Evolutionary conservation across 1,140 invertebrate species (phyloP), one percentile per base, ranked within the genome.

Genomic region (Lasioglossum albipes): DNA sequence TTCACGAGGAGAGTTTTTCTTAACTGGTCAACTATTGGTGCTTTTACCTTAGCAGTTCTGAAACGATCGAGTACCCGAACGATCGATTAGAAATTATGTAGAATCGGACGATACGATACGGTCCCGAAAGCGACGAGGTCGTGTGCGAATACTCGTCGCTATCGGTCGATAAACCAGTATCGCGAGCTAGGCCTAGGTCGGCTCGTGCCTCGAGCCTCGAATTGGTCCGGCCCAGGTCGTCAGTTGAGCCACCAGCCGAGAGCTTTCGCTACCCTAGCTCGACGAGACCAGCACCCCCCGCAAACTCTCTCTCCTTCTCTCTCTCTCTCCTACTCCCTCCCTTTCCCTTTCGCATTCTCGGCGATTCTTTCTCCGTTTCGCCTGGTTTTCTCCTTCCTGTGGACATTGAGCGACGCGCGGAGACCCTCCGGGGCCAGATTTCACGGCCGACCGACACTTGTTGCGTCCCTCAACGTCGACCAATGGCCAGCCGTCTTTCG

Each of bases 371-470:
- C 31, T 49, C 72, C n/a, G 20, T 59, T 41, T 66, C 16, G 13
- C 16, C 52, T 54, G 52, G 16, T 54, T 54, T 54, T 20, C 72
- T 79, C 66, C 67, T 73, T 72, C 27, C 20, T 12, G 4, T 75
- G 27, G 31, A 57, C 75, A 27, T 57, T n/a, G 22, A n/a, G 13
- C 68, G 36, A 7, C 6, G 18, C 64, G n/a, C 16, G 42, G 45
- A 36, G 36, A 62, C 65, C 52, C 66, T 75, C 27, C 49, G 52
- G 49, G 52, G 49, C 20, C 61, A 75, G 72, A 80, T 82, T 84
- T 88, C 87, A 86, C 82, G 87, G 76, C 65, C 84, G 81, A 87
- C 80, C 67, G 87, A 81, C 84, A 88, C 87, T 88, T 88, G 87
- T 88, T 88, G 87, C 87, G 65, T 66, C 20, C 52, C 42, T 16